A percentile compares a stretch with the other conserved stretches of the same genome.
Evolutionary conservation across 2,797 vertebrate genomes (phyloP).

Genomic region (Phalanger gymnotis): DNA sequence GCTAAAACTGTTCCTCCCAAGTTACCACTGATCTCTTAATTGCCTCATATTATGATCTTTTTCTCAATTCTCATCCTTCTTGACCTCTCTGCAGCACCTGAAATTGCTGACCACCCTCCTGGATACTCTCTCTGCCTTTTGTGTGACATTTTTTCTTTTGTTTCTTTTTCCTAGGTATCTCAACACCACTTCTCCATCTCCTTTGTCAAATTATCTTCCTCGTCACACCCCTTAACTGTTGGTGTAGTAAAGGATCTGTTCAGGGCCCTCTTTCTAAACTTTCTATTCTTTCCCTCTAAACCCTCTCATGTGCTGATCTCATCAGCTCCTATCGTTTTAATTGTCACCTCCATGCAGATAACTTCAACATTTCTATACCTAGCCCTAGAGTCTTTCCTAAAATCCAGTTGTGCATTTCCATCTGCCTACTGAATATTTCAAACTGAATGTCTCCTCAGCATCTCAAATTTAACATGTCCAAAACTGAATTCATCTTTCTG

Average conservation of each 20-base stretch:
- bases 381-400: background rate
- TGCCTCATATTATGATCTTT: background rate
- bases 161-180: background rate
- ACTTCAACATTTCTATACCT: background rate
- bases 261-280: background rate
- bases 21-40: background rate
- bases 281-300: background rate
- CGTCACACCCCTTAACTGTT: background rate
- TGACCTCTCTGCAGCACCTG: background rate
- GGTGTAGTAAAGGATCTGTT: background rate
- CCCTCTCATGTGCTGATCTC: background rate
- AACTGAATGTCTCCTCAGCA: background rate
- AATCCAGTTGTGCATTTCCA: background rate
- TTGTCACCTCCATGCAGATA: background rate
- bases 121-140: background rate
- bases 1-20: background rate
- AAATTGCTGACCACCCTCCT: background rate
- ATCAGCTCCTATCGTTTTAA: background rate
- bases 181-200: background rate
- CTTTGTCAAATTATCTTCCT: background rate
- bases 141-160: background rate
- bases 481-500: background rate
- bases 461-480: background rate
- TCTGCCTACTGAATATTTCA: background rate
- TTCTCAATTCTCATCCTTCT: background rate